These are phyloP conservation scores for Volucella inflata DNA, from an alignment of 2,888 invertebrate genomes.

Conservation along the genomic window DNA sequence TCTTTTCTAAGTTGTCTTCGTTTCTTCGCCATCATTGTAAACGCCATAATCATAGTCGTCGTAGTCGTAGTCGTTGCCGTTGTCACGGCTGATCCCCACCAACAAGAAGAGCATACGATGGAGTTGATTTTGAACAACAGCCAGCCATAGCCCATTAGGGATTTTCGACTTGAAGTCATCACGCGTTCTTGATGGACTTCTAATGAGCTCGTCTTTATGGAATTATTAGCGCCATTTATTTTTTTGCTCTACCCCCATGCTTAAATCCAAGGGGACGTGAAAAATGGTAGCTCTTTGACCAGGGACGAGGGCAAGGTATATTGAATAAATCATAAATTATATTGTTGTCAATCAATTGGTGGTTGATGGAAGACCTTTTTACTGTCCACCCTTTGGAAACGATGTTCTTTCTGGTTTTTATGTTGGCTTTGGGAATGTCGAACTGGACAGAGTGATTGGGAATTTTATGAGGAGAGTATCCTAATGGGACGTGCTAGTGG, in stretches of 20 bases:
- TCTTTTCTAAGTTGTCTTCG: constrained; percentile 10
- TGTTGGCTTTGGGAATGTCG: background rate
- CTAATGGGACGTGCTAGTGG: no score
- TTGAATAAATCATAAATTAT: constrained; percentile 75
- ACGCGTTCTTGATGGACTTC: constrained; percentile 77
- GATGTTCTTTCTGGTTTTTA: background rate
- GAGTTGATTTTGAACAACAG: background rate
- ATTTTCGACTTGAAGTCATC: constrained; percentile 73
- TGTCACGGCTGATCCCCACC: constrained; percentile 16
- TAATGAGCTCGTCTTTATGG: constrained; percentile 77
- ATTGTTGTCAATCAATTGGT: constrained; percentile 74
- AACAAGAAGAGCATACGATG: background rate
- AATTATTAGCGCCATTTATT: constrained; percentile 78
- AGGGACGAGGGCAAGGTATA: constrained; percentile 19
- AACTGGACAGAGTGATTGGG: constrained; percentile 15
- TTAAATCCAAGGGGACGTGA: background rate
- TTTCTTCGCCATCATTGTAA: background rate
- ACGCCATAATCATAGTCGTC: constrained; percentile 1
- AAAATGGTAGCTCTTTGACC: constrained; percentile 26
- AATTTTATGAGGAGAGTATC: background rate
- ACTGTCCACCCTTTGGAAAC: constrained; percentile 11
- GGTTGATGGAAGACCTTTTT: constrained; percentile 51
- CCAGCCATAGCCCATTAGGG: constrained; percentile 71
- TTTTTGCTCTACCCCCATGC: constrained; percentile 55
- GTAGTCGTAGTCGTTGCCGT: constrained; percentile 2